These are phyloP conservation scores for Pyrgilauda ruficollis DNA, from an alignment of 2,113 vertebrate genomes.

Conservation along the genomic window DNA sequence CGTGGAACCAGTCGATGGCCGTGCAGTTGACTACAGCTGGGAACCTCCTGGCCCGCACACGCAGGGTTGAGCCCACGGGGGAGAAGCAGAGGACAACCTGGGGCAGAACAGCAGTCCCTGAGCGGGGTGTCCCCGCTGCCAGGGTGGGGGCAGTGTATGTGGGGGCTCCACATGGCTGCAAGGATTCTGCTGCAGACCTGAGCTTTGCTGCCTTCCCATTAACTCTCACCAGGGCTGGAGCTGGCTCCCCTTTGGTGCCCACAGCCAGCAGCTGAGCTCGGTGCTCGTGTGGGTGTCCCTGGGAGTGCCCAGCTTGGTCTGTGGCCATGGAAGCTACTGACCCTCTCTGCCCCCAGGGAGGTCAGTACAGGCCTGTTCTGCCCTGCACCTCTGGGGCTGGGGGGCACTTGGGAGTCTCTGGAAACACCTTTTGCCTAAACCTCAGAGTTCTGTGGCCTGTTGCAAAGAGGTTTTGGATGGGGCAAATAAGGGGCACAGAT, in stretches of 20 bases:
- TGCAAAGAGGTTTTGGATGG: background rate
- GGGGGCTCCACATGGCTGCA: background rate
- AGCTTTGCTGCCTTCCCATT: background rate
- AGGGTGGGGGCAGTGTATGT: rapidly evolving
- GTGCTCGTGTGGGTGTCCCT: rapidly evolving
- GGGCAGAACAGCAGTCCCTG: background rate
- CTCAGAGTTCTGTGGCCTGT: rapidly evolving
- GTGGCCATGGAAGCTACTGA: rapidly evolving
- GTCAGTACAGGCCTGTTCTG: background rate
- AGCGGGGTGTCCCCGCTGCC: rapidly evolving
- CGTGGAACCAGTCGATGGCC: slow-evolving; percentile 78
- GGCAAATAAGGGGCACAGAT: background rate
- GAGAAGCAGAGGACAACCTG: slow-evolving; percentile 81
- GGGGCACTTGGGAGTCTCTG: background rate
- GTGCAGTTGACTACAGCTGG: slow-evolving; percentile 77
- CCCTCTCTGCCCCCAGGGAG: background rate
- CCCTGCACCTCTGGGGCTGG: background rate
- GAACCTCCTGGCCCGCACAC: slow-evolving; percentile 73
- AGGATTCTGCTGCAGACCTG: background rate
- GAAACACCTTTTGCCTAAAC: background rate
- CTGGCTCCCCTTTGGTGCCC: background rate
- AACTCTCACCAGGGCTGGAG: background rate
- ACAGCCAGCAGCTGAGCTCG: background rate
- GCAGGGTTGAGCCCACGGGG: slow-evolving; percentile 74
- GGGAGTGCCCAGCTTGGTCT: background rate